Conservation (phyloP, 1,140 invertebrate genomes). For the Bombus pascuorum region DNA sequence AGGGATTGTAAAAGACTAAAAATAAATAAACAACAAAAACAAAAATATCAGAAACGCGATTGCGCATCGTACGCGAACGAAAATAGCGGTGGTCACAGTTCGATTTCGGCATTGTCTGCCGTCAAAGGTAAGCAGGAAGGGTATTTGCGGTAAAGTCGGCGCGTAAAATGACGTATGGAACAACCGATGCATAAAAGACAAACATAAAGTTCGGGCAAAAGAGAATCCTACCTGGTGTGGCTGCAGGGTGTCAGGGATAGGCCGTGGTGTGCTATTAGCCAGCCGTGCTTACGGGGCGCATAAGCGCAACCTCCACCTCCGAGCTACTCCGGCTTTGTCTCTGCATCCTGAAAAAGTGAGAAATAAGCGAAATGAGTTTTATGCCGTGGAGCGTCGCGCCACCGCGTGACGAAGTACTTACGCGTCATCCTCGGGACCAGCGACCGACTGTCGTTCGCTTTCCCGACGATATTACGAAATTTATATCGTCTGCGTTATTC, state of each 20-base stretch:
- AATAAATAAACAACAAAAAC: too few species aligned
- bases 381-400: background rate
- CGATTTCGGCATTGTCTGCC: background rate
- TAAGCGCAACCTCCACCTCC: slow-evolving; percentile 81
- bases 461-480: background rate
- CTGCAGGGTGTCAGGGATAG: slow-evolving; percentile 79
- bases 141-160: slow-evolving; percentile 13
- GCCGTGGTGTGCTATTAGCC: slow-evolving; percentile 78
- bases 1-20: too few species aligned
- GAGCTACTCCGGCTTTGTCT: slow-evolving; percentile 75
- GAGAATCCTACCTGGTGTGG: slow-evolving; percentile 76
- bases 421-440: background rate
- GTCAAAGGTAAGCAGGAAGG: background rate
- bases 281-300: slow-evolving; percentile 79
- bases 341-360: slow-evolving; percentile 77
- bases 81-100: background rate
- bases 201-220: slow-evolving; percentile 2
- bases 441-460: background rate
- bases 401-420: slow-evolving; percentile 13
- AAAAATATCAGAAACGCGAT: background rate
- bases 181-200: slow-evolving; percentile 29
- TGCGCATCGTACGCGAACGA: background rate
- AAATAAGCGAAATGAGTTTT: slow-evolving; percentile 52
- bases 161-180: slow-evolving; percentile 16
- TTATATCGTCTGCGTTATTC: background rate